Evolutionary conservation across 2,888 invertebrate species (phyloP), one percentile per base, ranked within the genome.

Genomic region (Polylopha cassiicola): DNA sequence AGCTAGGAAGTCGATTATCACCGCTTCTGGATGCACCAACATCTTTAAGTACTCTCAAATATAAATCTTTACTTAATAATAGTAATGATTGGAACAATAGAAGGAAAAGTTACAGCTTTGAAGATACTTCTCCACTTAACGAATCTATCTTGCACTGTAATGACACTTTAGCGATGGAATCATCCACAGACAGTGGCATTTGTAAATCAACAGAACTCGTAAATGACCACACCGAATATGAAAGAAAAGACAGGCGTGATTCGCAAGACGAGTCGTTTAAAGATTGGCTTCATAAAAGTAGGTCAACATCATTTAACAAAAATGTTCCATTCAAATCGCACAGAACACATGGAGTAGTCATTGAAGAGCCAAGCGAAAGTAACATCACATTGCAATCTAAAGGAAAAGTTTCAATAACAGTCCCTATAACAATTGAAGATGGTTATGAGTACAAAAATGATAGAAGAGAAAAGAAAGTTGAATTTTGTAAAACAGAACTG

Each of bases 401-500:
- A 34, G 78, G 82, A 28, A 85, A 81, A 64, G 69, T 82, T 7
- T 72, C 75, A 18, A 81, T 84, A 51, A 77, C 76, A 8, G 64
- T 85, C 45, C 81, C 85, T 11, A 59, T 74, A 20, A 71, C 69
- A 17, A 50, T 74, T 21, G 75, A 76, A 57, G 54, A 50, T n/a
- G 68, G 70, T 26, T 59, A 62, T 37, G 66, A 66, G 17, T 53
- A 59, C 36, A 54, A 59, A 44, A 51, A 49, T 52, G 84, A 84
- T 29, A 80, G 84, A 52, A 88, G 84, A 63, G 79, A 87, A 1
- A 93, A 94, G 66, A 93, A 89, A 72, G 95, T 95, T 0, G 94
- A 92, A 58, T 95, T 95, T 71, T 93, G 94, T 64, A 95, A 95
- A 79, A 95, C 95, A 1, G 95, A 95, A 78, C 90, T 95, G 14